A percentile compares a stretch with the other conserved stretches of the same genome.
Evolutionary conservation across 1,140 invertebrate genomes (phyloP).

Genomic region (Brachionus sp.): DNA sequence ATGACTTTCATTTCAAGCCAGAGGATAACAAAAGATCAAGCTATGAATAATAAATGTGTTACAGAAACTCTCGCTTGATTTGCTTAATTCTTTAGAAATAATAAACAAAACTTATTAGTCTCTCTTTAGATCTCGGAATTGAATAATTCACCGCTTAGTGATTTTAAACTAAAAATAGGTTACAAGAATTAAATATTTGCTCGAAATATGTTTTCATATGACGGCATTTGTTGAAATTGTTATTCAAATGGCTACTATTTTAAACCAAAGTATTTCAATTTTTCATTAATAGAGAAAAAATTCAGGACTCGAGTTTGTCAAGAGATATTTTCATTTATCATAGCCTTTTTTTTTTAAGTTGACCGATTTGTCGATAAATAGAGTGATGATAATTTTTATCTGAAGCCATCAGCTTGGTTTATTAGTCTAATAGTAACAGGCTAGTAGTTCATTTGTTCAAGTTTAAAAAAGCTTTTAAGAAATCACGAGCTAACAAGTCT

Average conservation of each 20-base stretch:
- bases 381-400: not conserved
- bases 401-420: not conserved
- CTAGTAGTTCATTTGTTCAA: not conserved
- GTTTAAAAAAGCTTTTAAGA: slow-evolving; percentile 2
- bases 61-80: not conserved
- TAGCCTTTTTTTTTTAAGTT: not conserved
- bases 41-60: not conserved
- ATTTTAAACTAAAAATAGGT: not conserved
- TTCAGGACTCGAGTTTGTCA: not conserved
- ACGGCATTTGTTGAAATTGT: slow-evolving; percentile 1
- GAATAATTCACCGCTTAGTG: not conserved
- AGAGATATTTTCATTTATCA: not conserved
- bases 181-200: not conserved
- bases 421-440: not conserved
- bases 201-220: not conserved
- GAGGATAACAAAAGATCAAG: not conserved
- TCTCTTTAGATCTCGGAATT: not conserved
- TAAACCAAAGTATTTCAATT: not conserved
- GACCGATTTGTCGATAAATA: not conserved
- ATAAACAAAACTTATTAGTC: not conserved
- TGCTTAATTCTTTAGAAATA: not conserved
- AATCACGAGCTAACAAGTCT: not conserved
- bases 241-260: slow-evolving; percentile 9
- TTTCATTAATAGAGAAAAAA: not conserved
- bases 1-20: not conserved